phyloP scores from a whole-genome alignment of 92 coral and sea anemone species.

The Pocillopora meandrina region DNA sequence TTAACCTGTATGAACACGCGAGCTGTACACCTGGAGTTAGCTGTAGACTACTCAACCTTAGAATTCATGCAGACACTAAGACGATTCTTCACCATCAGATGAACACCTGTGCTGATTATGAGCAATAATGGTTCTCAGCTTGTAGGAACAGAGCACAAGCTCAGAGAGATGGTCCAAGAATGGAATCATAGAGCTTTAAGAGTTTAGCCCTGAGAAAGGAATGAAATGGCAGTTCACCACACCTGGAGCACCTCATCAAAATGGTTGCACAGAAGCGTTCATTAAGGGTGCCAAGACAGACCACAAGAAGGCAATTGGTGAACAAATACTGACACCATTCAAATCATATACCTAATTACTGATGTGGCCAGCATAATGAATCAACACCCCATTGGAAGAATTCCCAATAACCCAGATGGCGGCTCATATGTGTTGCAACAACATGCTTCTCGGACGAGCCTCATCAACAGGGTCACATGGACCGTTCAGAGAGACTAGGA shows the following conservation, averaged over 20 bases:
- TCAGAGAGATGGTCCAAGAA: slow-evolving; percentile 49
- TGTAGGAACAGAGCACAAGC: slow-evolving; percentile 64
- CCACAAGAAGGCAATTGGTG: slow-evolving; percentile 70
- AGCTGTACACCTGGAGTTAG: slow-evolving; percentile 66
- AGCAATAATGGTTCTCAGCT: slow-evolving; percentile 69
- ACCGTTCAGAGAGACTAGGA: slow-evolving; percentile 61
- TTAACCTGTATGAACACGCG: slow-evolving; percentile 65
- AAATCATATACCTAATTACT: slow-evolving; percentile 62
- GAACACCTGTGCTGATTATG: slow-evolving; percentile 60
- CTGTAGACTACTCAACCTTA: slow-evolving; percentile 57
- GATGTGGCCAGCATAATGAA: slow-evolving; percentile 66
- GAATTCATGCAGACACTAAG: slow-evolving; percentile 61
- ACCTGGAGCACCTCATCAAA: slow-evolving; percentile 72
- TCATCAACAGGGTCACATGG: slow-evolving; percentile 73
- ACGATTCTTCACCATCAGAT: slow-evolving; percentile 65
- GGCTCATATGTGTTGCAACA: slow-evolving; percentile 60
- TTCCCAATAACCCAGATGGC: slow-evolving; percentile 70
- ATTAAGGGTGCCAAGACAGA: slow-evolving; percentile 66
- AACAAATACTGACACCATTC: slow-evolving; percentile 62
- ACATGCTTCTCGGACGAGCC: slow-evolving; percentile 71
- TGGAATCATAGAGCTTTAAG: slow-evolving; percentile 43
- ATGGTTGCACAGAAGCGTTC: slow-evolving; percentile 66
- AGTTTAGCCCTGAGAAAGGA: slow-evolving; percentile 52
- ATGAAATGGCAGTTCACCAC: slow-evolving; percentile 67
- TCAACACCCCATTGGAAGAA: slow-evolving; percentile 66